Evolutionary conservation across 2,888 invertebrate species (phyloP).

Genomic region (Eustalomyia histrio): DNA sequence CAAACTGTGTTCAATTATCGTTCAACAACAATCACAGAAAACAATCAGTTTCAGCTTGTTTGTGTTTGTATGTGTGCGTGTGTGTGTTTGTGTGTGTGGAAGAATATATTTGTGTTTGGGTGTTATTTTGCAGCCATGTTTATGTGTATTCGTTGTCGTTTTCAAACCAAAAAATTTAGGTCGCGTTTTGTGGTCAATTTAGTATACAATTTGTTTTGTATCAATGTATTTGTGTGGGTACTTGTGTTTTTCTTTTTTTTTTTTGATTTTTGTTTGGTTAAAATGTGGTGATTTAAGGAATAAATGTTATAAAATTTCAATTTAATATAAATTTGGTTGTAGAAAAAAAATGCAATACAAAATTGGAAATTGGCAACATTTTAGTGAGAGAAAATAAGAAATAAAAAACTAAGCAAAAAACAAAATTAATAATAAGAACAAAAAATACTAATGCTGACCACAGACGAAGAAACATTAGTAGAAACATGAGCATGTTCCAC

Average conservation of each 20-base stretch:
- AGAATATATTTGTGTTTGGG: neutral
- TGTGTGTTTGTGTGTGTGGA: neutral
- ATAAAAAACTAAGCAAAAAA: too few species aligned
- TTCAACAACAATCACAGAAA: conserved; percentile 50
- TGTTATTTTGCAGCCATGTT: conserved; percentile 5
- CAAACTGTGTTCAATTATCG: conserved; percentile 39
- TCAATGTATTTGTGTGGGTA: neutral
- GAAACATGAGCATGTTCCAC: too few species aligned
- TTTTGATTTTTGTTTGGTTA: neutral
- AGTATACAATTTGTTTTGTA: conserved; percentile 48
- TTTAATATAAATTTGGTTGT: neutral
- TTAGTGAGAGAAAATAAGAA: too few species aligned
- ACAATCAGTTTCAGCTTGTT: conserved; percentile 32
- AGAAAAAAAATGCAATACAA: neutral
- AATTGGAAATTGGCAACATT: too few species aligned
- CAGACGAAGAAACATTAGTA: too few species aligned
- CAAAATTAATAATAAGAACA: too few species aligned
- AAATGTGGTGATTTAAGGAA: conserved; percentile 12
- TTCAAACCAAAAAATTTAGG: conserved; percentile 57
- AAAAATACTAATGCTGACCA: too few species aligned
- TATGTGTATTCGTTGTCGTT: conserved; percentile 46
- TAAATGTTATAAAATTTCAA: neutral
- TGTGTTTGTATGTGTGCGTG: neutral
- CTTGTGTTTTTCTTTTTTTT: neutral
- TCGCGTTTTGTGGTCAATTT: conserved; percentile 64